Conservation (phyloP, 53 echinoderm and acorn worm genomes). For the Stichopus horrens region DNA sequence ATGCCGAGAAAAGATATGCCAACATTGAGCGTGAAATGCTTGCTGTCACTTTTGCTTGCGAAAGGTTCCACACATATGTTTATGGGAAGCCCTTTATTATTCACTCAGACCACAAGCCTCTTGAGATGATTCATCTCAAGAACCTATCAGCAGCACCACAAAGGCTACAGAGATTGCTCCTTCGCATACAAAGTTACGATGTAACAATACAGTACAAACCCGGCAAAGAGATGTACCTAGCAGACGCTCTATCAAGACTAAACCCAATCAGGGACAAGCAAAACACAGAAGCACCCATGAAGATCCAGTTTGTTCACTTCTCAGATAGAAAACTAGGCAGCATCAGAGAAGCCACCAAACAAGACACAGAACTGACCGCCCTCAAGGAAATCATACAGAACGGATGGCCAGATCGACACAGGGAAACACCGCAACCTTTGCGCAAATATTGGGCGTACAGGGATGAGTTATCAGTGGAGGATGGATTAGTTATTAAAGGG, state of each 20-base stretch:
- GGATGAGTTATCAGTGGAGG: slow-evolving; percentile 37
- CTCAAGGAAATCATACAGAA: slow-evolving; percentile 52
- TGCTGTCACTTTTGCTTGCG: slow-evolving; percentile 62
- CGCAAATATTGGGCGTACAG: slow-evolving; percentile 45
- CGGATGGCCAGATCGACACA: slow-evolving; percentile 67
- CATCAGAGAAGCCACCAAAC: slow-evolving; percentile 52
- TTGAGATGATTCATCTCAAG: slow-evolving; percentile 69
- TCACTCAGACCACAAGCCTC: slow-evolving; percentile 62
- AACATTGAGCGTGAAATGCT: slow-evolving; percentile 77
- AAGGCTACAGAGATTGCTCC: slow-evolving; percentile 53
- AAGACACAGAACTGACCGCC: slow-evolving; percentile 55
- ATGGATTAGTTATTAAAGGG: slow-evolving; percentile 41
- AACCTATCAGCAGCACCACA: slow-evolving; percentile 56
- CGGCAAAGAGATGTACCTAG: slow-evolving; percentile 53
- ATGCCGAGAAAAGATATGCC: slow-evolving; percentile 65
- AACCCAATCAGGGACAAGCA: slow-evolving; percentile 28
- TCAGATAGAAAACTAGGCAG: slow-evolving; percentile 46
- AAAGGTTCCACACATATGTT: slow-evolving; percentile 70
- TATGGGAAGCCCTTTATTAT: slow-evolving; percentile 69
- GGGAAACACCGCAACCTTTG: slow-evolving; percentile 43
- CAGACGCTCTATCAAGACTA: slow-evolving; percentile 64
- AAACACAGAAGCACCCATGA: slow-evolving; percentile 13
- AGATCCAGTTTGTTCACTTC: slow-evolving; percentile 61
- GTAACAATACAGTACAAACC: slow-evolving; percentile 57
- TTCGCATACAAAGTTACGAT: slow-evolving; percentile 58